Percentiles rank a stretch among this genome's conserved stretches.
These are phyloP conservation scores for Ceryle rudis DNA, from an alignment of 2,797 vertebrate species.

Conservation along the genomic window DNA sequence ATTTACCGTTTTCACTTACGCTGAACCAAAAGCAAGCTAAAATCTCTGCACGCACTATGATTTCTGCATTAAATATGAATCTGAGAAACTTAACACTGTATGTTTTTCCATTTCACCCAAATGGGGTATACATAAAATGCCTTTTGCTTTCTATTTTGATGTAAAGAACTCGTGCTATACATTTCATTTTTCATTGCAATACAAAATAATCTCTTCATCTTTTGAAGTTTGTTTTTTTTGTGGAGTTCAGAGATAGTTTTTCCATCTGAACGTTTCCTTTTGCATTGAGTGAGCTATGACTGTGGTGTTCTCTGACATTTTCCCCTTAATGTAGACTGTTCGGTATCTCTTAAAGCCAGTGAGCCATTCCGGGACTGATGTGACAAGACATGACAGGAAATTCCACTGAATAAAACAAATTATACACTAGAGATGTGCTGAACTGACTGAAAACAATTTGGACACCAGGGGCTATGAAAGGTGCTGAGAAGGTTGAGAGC, in stretches of 20 bases:
- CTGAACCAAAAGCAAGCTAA: neutral
- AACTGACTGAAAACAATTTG: constrained; percentile 66
- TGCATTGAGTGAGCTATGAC: neutral
- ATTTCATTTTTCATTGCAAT: neutral
- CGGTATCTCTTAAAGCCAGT: constrained; percentile 47
- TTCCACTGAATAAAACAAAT: constrained; percentile 74
- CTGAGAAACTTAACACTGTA: neutral
- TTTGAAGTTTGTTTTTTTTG: neutral
- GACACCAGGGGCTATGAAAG: constrained; percentile 45
- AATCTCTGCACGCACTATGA: neutral
- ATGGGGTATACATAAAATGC: neutral
- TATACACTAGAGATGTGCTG: constrained; percentile 69
- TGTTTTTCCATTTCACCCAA: neutral
- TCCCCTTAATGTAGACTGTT: neutral
- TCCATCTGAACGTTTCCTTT: neutral
- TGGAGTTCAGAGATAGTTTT: neutral
- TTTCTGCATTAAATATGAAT: constrained; percentile 6
- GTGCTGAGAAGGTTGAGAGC: constrained; percentile 55
- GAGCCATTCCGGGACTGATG: constrained; percentile 48
- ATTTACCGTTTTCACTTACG: neutral
- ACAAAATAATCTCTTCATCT: neutral
- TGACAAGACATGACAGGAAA: constrained; percentile 68
- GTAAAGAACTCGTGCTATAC: neutral
- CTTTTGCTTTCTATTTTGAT: neutral
- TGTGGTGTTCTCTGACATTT: constrained; percentile 48